Evolutionary conservation across 2,888 invertebrate species (phyloP), one percentile per base, ranked within the genome.

Genomic region (Flabesymbios commensalis): DNA sequence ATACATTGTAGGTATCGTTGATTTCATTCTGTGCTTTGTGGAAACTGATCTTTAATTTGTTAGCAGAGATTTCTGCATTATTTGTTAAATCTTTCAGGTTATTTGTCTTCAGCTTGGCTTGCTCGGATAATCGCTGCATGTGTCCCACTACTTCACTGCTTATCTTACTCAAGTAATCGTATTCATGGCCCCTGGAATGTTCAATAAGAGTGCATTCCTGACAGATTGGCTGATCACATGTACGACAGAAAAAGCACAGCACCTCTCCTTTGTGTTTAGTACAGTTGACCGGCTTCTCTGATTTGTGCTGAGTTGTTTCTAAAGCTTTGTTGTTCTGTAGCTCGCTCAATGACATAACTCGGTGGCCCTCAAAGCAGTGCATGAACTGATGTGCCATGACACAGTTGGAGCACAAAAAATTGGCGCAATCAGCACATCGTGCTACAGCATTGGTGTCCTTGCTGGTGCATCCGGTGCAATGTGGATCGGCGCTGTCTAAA

Each of bases 341-440:
- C 65, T 89, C 84, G 10, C 79, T 78, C 56, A 87, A 76, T 57
- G 82, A 83, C 73, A 91, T 87, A 63, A 96, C 94, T 61, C 94
- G 89, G 84, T 97, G 96, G 4, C 67, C 95, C 83, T 95, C 94
- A 84, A 98, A 98, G 83, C 96, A 97, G 84, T 96, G 95, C 96
- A 98, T 97, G 83, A 93, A 95, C 85, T 96, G 94, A 85, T 98
- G 98, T 67, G 97, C 97, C 90, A 95, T 95, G 77, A 94, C 94
- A 88, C 98, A 98, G 83, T 95, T 94, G 63, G 92, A 90, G 85
- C 98, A 98, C 74, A 99, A 88, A 82, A 92, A 93, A 82, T 94
- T 94, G 78, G 92, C 92, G 85, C 98, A 99, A 84, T 97, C 96
- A 78, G 93, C 91, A 84, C 96, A 97, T 81, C 93, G 91, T 65